phyloP scores from a whole-genome alignment of 2,113 vertebrate species.

The Elephantulus edwardii region DNA sequence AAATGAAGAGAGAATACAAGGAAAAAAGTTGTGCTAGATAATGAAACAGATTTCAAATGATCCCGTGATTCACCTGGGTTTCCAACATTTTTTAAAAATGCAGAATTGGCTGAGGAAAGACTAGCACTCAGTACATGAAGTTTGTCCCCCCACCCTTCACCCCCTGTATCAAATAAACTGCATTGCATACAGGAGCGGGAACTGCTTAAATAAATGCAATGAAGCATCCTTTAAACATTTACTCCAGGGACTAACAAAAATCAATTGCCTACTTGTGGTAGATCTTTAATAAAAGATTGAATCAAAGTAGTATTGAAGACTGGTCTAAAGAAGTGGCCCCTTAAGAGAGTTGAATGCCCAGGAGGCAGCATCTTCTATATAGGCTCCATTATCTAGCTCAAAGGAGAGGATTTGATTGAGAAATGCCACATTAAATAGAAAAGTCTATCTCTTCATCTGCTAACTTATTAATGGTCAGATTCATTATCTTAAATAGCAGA shows the following conservation, averaged over 20 bases:
- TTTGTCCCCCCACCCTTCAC: neutral
- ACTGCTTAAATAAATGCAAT: conserved; percentile 38
- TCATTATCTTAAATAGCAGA: conserved; percentile 46
- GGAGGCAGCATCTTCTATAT: neutral
- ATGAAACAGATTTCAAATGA: neutral
- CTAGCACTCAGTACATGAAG: conserved; percentile 16
- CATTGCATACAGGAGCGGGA: conserved; percentile 56
- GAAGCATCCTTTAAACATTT: conserved; percentile 26
- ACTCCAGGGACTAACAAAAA: conserved; percentile 71
- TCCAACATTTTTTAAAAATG: neutral
- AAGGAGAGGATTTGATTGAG: conserved; percentile 28
- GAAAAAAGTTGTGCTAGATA: neutral
- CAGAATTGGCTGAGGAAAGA: neutral
- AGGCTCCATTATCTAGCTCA: neutral
- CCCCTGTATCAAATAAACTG: conserved; percentile 38
- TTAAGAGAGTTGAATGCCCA: conserved; percentile 13
- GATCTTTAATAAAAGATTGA: conserved; percentile 75
- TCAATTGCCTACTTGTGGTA: conserved; percentile 70
- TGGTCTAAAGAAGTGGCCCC: conserved; percentile 40
- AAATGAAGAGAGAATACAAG: neutral
- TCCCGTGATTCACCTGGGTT: neutral
- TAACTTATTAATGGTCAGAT: conserved; percentile 51
- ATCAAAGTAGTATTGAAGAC: conserved; percentile 56
- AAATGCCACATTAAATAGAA: conserved; percentile 17
- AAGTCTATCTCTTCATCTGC: conserved; percentile 20